Conservation (phyloP, 2,113 vertebrate genomes). For the Antennarius striatus region DNA sequence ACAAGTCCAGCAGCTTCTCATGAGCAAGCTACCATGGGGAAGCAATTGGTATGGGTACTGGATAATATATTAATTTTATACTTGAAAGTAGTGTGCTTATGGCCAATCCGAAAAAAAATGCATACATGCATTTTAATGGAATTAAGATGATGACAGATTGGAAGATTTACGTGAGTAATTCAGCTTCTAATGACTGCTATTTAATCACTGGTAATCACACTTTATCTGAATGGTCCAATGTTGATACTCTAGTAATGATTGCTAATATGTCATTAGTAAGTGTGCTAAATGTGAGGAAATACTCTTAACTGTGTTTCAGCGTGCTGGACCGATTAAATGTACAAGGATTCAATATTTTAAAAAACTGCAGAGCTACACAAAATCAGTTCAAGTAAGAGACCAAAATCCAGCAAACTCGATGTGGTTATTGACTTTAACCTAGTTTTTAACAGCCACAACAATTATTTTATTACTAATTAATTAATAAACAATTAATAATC, state of each 20-base stretch:
- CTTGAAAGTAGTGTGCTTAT: slow-evolving; percentile 43
- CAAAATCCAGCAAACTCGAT: too few relatives aligned
- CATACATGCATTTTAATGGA: slow-evolving; percentile 48
- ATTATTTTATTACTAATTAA: too few relatives aligned
- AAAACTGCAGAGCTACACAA: too few relatives aligned
- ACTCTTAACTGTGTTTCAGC: not conserved
- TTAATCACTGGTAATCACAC: not conserved
- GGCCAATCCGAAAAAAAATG: slow-evolving; percentile 17
- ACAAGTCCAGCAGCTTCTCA: slow-evolving; percentile 20
- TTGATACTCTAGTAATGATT: not conserved
- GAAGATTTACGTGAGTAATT: slow-evolving; percentile 21
- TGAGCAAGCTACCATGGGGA: slow-evolving; percentile 7
- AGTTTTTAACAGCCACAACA: too few relatives aligned
- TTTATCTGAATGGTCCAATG: not conserved
- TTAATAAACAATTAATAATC: too few relatives aligned
- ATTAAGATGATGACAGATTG: slow-evolving; percentile 37
- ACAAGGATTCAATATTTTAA: too few relatives aligned
- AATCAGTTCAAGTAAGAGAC: too few relatives aligned
- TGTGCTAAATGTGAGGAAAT: not conserved
- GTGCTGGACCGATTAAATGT: not conserved
- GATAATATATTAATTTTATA: slow-evolving; percentile 46
- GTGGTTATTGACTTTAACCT: too few relatives aligned
- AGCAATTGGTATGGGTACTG: slow-evolving; percentile 24
- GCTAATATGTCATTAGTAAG: not conserved
- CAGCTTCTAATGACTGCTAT: slow-evolving; percentile 10